phyloP scores from a whole-genome alignment of 2,113 vertebrate genomes.

The Peucedramus taeniatus region DNA sequence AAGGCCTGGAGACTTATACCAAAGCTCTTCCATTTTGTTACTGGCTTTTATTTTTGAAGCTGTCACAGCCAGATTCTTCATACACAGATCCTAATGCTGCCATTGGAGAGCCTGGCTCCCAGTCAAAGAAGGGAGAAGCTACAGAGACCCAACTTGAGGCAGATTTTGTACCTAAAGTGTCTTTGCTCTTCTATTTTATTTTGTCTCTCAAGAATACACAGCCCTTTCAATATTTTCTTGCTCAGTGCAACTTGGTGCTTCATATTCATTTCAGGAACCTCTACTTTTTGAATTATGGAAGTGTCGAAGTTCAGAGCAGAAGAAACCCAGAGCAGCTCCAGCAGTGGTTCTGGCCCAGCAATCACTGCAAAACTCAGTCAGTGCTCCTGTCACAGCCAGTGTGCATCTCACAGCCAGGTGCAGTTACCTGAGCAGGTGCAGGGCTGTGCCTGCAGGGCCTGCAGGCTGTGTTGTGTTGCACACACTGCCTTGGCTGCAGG shows the following conservation, averaged over 20 bases:
- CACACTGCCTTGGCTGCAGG: fast-evolving
- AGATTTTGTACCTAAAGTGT: neutral
- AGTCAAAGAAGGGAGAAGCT: neutral
- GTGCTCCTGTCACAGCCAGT: neutral
- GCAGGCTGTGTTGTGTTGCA: neutral
- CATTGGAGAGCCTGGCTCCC: neutral
- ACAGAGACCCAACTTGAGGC: neutral
- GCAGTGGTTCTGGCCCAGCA: fast-evolving
- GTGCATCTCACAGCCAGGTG: neutral
- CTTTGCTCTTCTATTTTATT: neutral
- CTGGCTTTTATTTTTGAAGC: neutral
- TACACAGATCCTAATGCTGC: neutral
- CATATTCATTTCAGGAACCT: neutral
- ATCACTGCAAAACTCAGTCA: neutral
- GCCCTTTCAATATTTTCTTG: neutral
- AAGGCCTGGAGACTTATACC: neutral
- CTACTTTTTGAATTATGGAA: neutral
- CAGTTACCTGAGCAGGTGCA: too few relatives aligned
- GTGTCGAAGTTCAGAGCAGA: neutral
- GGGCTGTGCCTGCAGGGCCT: fast-evolving
- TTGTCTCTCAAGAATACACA: neutral
- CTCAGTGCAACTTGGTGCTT: neutral
- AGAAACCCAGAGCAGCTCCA: neutral
- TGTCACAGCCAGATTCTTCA: neutral
- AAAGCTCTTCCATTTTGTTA: neutral